Evolutionary conservation across 2,113 vertebrate genomes (phyloP), one percentile per base, ranked within the genome.

Genomic region (Rana temporaria): DNA sequence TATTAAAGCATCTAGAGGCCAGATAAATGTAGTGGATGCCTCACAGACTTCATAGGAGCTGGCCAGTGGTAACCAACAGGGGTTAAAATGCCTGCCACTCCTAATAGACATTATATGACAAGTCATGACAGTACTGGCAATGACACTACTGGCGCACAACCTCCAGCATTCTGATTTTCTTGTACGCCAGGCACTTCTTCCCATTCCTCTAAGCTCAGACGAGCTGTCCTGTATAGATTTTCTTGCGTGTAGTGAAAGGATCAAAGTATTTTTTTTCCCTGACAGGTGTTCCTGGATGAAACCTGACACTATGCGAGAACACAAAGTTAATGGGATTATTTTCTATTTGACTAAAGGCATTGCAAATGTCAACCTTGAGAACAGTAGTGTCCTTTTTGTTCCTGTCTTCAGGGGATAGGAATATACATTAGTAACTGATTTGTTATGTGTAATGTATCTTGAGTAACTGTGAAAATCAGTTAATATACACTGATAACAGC

Each of bases 341-440:
- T 75, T 75, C 56, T 75, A 32, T 62, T 75, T 75, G 56, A 60
- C 72, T 75, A 75, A 62, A 75, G 72, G 72, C 72, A 42, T 14
- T 19, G 32, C 59, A 75, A 75, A 75, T 62, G 56, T 62, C 32
- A 75, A 34, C 32, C 72, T 22, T 16, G 30, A 59, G 71, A 30
- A 18, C 34, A 73, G 30, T 32, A 34, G 19, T 32, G 52, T n/a
- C 52, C 17, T 73, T 34, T 57, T 55, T 72, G 17, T 30, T 34
- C 19, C 34, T 68, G 66, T 20, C 38, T 72, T 18, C 30, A 12
- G 42, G 42, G 42, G 42, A 48, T 48, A 48, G 42, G 32, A 72
- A 26, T 56, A 55, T 11, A 52, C 16, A 32, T 57, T 32, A 72
- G 52, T 24, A n/a, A 32, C 24, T 11, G 24, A 57, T 57, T 72